A percentile compares a stretch with the other conserved stretches of the same genome.
Evolutionary conservation across 2,113 vertebrate species (phyloP).

Genomic region (Machaerirhynchus nigripectus): DNA sequence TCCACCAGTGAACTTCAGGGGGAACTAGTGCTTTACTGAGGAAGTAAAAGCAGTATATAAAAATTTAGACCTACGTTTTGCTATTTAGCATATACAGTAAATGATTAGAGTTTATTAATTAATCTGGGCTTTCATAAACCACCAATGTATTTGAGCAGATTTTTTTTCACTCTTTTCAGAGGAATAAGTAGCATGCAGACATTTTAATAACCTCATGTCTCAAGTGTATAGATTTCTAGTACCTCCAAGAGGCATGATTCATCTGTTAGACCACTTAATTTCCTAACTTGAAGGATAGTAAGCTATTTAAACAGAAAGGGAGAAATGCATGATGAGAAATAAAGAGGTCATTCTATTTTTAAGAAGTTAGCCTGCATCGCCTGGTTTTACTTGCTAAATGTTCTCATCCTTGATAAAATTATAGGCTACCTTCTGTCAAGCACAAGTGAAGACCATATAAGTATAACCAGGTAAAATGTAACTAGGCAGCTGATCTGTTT

Average conservation of each 20-base stretch:
- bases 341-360: slow-evolving; percentile 27
- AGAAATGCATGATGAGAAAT: neutral
- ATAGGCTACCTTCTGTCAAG: neutral
- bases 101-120: slow-evolving; percentile 20
- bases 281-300: neutral
- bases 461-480: slow-evolving; percentile 3
- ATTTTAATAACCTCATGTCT: slow-evolving; percentile 40
- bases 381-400: neutral
- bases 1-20: neutral
- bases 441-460: neutral
- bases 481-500: neutral
- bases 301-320: neutral
- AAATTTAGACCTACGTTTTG: neutral
- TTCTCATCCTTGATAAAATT: neutral
- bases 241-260: neutral
- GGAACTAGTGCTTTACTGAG: neutral
- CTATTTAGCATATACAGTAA: neutral
- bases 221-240: neutral
- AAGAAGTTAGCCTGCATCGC: neutral
- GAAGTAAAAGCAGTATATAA: neutral
- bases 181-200: neutral
- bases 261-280: slow-evolving; percentile 13
- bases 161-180: slow-evolving; percentile 18
- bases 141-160: neutral
- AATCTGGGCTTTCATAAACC: slow-evolving; percentile 28